These are phyloP conservation scores for Phasianus colchicus DNA, from an alignment of 2,113 vertebrate genomes.

Conservation along the genomic window DNA sequence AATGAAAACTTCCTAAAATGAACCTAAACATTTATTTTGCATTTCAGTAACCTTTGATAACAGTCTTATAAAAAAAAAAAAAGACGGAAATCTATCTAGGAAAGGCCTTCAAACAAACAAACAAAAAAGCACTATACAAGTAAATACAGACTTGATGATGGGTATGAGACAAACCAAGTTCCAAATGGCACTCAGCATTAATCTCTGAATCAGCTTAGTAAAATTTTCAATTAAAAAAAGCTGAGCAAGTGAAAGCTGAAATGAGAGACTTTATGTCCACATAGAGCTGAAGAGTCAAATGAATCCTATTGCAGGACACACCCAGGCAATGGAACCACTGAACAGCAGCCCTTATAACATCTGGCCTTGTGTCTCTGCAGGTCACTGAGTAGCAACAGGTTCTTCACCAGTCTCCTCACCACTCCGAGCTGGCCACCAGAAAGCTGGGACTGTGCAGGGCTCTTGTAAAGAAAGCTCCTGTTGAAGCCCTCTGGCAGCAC, in stretches of 20 bases:
- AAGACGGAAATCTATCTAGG: not conserved
- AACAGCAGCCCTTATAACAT: not conserved
- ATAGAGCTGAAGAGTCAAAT: not conserved
- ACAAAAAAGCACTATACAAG: not conserved
- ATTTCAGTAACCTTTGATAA: not conserved
- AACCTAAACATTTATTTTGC: not conserved
- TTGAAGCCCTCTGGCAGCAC: not conserved
- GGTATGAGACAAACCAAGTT: not conserved
- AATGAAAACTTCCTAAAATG: not conserved
- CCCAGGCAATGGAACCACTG: not conserved
- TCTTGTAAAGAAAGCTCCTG: not conserved
- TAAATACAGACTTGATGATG: not conserved
- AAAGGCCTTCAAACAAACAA: constrained; percentile 15
- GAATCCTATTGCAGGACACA: not conserved
- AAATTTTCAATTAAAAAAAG: not conserved
- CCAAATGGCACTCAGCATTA: not conserved
- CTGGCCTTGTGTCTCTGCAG: not conserved
- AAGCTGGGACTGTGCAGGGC: not conserved
- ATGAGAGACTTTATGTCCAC: not conserved
- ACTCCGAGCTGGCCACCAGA: not conserved
- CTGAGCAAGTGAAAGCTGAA: not conserved
- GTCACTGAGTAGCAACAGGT: not conserved
- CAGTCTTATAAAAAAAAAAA: not conserved
- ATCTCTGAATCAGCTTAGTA: not conserved
- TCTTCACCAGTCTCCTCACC: not conserved